Evolutionary conservation across 2,888 invertebrate genomes (phyloP).

Genomic region (Psylliodes chrysocephalus): DNA sequence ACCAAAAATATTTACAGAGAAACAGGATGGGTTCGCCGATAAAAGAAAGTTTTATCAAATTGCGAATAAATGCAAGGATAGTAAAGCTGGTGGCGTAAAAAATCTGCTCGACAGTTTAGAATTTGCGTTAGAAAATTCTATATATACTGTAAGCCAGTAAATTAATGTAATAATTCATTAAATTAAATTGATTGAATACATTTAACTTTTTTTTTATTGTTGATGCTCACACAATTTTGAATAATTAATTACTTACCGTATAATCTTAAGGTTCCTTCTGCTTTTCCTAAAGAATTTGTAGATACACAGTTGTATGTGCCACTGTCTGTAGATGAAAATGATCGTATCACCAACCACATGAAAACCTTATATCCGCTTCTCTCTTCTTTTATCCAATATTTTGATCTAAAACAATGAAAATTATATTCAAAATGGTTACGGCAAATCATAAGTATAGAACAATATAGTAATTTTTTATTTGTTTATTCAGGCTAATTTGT

Average conservation of each 20-base stretch:
- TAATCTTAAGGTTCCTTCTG: slow-evolving; percentile 79
- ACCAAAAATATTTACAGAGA: slow-evolving; percentile 21
- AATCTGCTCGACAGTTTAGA: slow-evolving; percentile 41
- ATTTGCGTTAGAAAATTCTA: slow-evolving; percentile 49
- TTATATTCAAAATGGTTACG: too few relatives aligned
- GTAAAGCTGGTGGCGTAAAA: slow-evolving; percentile 34
- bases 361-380: slow-evolving; percentile 78
- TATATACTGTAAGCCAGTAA: slow-evolving; percentile 42
- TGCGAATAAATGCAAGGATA: slow-evolving; percentile 2
- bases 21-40: background rate
- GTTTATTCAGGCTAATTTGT: too few relatives aligned
- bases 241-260: slow-evolving; percentile 68
- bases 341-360: slow-evolving; percentile 74
- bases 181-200: slow-evolving; percentile 42
- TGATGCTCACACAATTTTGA: background rate
- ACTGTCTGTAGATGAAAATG: slow-evolving; percentile 69
- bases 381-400: slow-evolving; percentile 78
- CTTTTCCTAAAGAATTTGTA: slow-evolving; percentile 81
- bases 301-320: slow-evolving; percentile 77
- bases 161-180: slow-evolving; percentile 1
- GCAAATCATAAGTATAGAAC: too few relatives aligned
- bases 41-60: slow-evolving; percentile 10
- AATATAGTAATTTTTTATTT: too few relatives aligned
- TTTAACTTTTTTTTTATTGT: background rate
- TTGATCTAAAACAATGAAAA: slow-evolving; percentile 75